Base-by-base conservation (phyloP, 2,888 invertebrate genomes). In the Leptothorax acervorum region DNA sequence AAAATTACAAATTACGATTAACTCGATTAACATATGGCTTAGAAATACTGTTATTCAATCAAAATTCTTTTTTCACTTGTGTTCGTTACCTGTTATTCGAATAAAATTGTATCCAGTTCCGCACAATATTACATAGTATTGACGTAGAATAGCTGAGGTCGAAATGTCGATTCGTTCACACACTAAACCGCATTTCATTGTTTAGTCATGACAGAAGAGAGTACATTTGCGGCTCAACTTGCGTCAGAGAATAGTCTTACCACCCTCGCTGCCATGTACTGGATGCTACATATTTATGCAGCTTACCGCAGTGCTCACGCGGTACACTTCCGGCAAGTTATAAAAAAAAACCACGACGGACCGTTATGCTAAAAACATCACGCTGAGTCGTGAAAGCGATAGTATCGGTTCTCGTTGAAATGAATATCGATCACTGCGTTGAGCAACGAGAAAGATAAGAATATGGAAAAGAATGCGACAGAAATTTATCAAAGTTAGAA, bases 231-330 rank as follows among this genome's bases (percentile, higher is more conserved):
- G 45, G 23, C 8, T 79, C 45, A 71, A 79, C 60, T 79, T 71
- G 60, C 73, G 73, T 79, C 79, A 79, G 79, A 79, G 79, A 79
- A 71, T 79, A 71, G 23, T 79, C 60, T 79, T 71, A 66, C 35
- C 15, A 60, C 23, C 35, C 35, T 39, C 57, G 6, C 9, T 42
- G n/a, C 53, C 31, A 55, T 39, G 12, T 55, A 68, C 68, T 42
- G 28, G 65, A 66, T 60, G 57, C 23, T 79, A 71, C 48, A 71
- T 71, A 57, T 71, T 71, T 79, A 79, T 48, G 35, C 71, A 48
- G n/a, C 66, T 42, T 39, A 66, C 51, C 57, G 57, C 70, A 68
- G 23, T 78, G 28, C 39, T 68, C 39, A 78, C 53, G 45, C n/a
- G 55, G 31, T 35, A 48, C 9, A 71, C 35, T 39, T 42, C 57